Evolutionary conservation across 2,797 vertebrate species (phyloP), one percentile per base, ranked within the genome.

Genomic region (Tympanoctomys barrerae): DNA sequence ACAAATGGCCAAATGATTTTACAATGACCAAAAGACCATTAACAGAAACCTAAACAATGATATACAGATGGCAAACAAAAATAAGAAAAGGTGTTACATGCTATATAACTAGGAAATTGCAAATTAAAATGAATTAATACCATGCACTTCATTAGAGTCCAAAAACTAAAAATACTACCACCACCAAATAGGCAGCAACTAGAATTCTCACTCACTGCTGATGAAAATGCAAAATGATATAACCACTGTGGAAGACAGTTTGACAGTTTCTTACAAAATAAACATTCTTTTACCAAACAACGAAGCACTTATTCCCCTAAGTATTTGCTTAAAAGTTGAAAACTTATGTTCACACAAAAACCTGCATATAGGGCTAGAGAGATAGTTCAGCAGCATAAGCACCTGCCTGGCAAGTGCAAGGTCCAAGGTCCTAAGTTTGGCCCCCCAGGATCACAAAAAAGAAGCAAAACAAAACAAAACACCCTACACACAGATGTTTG

Each of bases 111-210:
- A 54, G 52, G 12, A 54, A 54, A 54, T 54, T 54, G 52, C 52
- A 90, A 81, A 85, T 64, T 79, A 33, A n/a, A 78, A 18, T n/a
- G 26, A 59, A 39, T 68, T 54, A 75, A 49, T 12, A 66, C 26
- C 7, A 61, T 22, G 73, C 0, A 12, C 33, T 49, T 75, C 54
- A 87, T 33, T 39, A 82, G 59, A 87, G 93, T 59, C 22, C 46
- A 33, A 94, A 94, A 85, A 85, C 66, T 19, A 64, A 89, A 10
- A 89, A 85, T n/a, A 85, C 26, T 61, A 46, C 71, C 46, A 85
- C 54, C 70, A 89, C 22, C 49, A 94, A 92, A 85, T n/a, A 33
- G 31, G 9, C 16, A 79, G 18, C 49, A 79, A 79, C 77, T 54
- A 31, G 49, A 79, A n/a, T 46, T 79, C 42, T 42, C 42, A 42